phyloP scores from a whole-genome alignment of 2,888 invertebrate species.

The Sylvicola cinctus region DNA sequence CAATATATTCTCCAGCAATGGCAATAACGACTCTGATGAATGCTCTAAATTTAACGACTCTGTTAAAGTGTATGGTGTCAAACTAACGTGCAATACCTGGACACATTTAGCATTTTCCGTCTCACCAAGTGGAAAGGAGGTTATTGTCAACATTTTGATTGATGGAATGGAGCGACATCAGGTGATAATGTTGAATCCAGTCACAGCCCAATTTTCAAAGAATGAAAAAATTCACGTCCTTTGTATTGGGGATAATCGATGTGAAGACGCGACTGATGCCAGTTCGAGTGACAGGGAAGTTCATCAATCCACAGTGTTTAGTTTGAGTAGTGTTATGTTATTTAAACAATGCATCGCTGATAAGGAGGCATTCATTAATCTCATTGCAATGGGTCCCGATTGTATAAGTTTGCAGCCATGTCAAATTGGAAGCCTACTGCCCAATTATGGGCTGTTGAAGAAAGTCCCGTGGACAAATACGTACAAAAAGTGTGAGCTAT shows the following conservation, averaged over 20 bases:
- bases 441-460: slow-evolving; percentile 20
- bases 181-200: slow-evolving; percentile 8
- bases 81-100: slow-evolving; percentile 19
- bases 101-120: slow-evolving; percentile 20
- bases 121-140: slow-evolving; percentile 13
- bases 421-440: slow-evolving; percentile 19
- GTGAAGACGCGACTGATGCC: no score
- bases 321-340: slow-evolving; percentile 17
- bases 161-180: no score
- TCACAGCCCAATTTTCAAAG: slow-evolving; percentile 15
- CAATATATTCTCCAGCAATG: slow-evolving; percentile 17
- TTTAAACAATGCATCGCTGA: slow-evolving; percentile 17
- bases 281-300: no score
- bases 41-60: slow-evolving; percentile 13
- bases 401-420: slow-evolving; percentile 20
- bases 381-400: slow-evolving; percentile 24
- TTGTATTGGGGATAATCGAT: slow-evolving; percentile 13
- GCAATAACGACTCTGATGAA: slow-evolving; percentile 9
- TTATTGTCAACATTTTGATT: slow-evolving; percentile 8
- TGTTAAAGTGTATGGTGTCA: slow-evolving; percentile 16
- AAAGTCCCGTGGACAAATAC: no score
- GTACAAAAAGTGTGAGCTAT: slow-evolving; percentile 11
- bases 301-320: slow-evolving; percentile 12
- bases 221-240: slow-evolving; percentile 19
- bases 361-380: slow-evolving; percentile 14